Percentiles rank a stretch among this genome's conserved stretches.
These are phyloP conservation scores for Lordiphosa mommai DNA, from an alignment of 1,140 invertebrate species.

Conservation along the genomic window DNA sequence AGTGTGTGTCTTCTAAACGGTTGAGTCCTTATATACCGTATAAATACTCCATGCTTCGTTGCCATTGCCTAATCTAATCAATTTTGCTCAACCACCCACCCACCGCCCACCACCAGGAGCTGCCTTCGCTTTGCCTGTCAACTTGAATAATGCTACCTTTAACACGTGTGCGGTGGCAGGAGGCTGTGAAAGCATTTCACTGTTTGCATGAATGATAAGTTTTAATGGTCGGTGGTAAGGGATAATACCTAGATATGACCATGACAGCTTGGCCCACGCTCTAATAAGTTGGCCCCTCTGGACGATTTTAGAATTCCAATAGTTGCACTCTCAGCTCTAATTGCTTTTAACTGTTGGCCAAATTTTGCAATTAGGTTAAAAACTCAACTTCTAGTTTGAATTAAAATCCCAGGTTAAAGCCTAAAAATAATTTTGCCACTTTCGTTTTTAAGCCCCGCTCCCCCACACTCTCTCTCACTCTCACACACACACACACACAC, in stretches of 20 bases:
- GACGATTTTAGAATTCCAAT: conserved; percentile 12
- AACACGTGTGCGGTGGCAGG: conserved; percentile 52
- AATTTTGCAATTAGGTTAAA: conserved; percentile 21
- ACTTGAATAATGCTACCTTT: conserved; percentile 64
- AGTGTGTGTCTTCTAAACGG: conserved; percentile 14
- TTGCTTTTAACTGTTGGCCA: conserved; percentile 34
- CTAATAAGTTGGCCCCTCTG: neutral
- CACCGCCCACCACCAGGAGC: conserved; percentile 29
- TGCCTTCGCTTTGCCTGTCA: conserved; percentile 44
- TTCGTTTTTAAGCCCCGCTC: conserved; percentile 9
- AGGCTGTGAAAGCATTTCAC: conserved; percentile 68
- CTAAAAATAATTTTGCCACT: neutral
- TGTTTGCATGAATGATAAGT: conserved; percentile 73
- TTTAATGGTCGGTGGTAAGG: conserved; percentile 12
- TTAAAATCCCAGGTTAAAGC: too few species aligned
- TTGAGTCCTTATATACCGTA: neutral
- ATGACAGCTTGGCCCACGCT: conserved; percentile 6
- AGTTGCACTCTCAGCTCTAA: conserved; percentile 20
- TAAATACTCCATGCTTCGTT: conserved; percentile 39
- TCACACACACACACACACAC: conserved; percentile 1
- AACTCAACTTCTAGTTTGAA: conserved; percentile 10
- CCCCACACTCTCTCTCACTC: neutral
- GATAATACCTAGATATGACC: conserved; percentile 1
- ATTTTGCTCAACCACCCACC: conserved; percentile 40
- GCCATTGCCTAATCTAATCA: conserved; percentile 67